Evolutionary conservation across 2,797 vertebrate species (phyloP), one percentile per base, ranked within the genome.

Genomic region (Dipus sagitta): DNA sequence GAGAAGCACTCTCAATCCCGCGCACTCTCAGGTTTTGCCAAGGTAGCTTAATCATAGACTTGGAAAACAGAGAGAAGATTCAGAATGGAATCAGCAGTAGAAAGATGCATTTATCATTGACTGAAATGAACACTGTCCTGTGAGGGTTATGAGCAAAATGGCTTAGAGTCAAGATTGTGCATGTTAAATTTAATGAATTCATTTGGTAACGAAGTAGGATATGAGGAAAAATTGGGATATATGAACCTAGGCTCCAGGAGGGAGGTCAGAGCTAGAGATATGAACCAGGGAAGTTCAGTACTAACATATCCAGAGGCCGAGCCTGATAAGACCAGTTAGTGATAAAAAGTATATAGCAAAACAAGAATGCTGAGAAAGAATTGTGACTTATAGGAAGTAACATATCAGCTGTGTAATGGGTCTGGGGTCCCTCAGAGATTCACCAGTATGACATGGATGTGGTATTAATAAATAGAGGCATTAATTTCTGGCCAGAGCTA

Each of bases 281-380:
- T 13, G 67, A 38, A 47, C 18, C 2, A 14, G 1, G 0, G 0
- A 21, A 21, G 2, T 23, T 9, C 7, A 64, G 4, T 38, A 24
- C 14, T 15, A 60, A 4, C 1, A 34, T 4, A 32, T n/a, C 21
- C 23, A 21, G 3, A n/a, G 2, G 3, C 18, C 42, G 18, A 81
- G 10, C 21, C 42, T 81, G 32, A 34, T 47, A 7, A 77, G 26
- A 58, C 32, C 5, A 12, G 1, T 6, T 38, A 12, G 9, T 1
- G 7, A 80, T 79, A 58, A 1, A 87, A 68, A 30, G 23, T 18
- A 3, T 26, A 28, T 3, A 71, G 54, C 17, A 80, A 77, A 78
- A 15, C 15, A 47, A 0, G 42, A 21, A 71, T 20, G 21, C 30
- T 67, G 58, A 34, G 62, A 72, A 21, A 72, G n/a, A 6, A 26